Base-by-base conservation (phyloP, 1,140 invertebrate genomes). In the Papilio dardanus region DNA sequence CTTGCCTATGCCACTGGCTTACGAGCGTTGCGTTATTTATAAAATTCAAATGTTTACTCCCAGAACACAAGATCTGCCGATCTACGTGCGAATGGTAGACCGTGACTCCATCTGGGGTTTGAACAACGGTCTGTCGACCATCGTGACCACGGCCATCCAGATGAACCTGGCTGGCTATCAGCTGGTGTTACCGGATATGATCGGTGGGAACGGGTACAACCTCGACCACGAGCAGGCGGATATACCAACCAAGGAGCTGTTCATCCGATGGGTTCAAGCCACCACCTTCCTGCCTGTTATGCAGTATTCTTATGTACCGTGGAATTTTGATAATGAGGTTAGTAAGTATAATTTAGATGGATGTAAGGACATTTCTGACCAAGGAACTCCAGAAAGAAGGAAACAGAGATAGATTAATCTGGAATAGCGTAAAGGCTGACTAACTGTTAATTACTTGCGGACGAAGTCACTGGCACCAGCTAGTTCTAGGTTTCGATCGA, bases 11-110 rank as follows among this genome's bases (percentile, higher is more conserved):
- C n/a, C n/a, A n/a, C n/a, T n/a, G n/a, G n/a, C n/a, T n/a, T n/a
- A n/a, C n/a, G n/a, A n/a, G n/a, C 35, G 14, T 12, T 37, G 1
- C 1, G 10, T 37, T 37, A 3, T 37, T 37, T 14, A 33, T 35
- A 8, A 37, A 12, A 12, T 37, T 37, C 8, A 8, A 37, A 37
- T 3, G 35, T 31, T 94, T 88, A n/a, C n/a, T n/a, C n/a, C n/a
- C 87, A 94, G 94, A 76, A 96, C 96, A 1, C 98, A 99, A 91
- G 89, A 96, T 30, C 88, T 96, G n/a, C 96, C 96, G 1, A 95
- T 98, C 42, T 98, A 98, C 88, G 95, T 98, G 0, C 95, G 98
- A 54, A 98, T 99, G 96, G 94, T 99, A 8, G 98, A 99, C 89
- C 98, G 96, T 78, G 96, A 97, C 85, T 97, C 97, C 0, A 94